phyloP scores from a whole-genome alignment of 2,797 vertebrate species.

The Loris lydekkerianus region DNA sequence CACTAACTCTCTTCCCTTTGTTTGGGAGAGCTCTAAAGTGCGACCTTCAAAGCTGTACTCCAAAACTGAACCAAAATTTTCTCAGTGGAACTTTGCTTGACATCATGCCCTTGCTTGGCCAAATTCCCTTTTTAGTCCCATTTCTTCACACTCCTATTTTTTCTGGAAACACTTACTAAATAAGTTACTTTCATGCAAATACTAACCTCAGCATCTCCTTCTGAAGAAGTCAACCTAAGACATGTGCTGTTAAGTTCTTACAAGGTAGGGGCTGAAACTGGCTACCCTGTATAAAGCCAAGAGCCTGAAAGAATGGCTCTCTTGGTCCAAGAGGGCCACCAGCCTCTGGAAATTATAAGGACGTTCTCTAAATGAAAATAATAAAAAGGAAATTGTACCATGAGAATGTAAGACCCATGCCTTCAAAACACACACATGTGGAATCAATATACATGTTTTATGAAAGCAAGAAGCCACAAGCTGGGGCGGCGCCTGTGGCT shows the following conservation, averaged over 20 bases:
- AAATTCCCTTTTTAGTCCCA: neutral
- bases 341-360: neutral
- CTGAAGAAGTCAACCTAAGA: neutral
- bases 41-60: neutral
- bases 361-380: neutral
- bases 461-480: neutral
- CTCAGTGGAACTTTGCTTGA: neutral
- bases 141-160: neutral
- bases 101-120: neutral
- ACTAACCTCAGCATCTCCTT: neutral
- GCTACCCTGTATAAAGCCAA: neutral
- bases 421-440: neutral
- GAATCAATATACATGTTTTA: neutral
- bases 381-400: neutral
- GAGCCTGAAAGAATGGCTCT: neutral
- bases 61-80: neutral
- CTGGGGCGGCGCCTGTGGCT: neutral
- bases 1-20: neutral
- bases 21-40: neutral
- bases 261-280: neutral
- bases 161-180: neutral
- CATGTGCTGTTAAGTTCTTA: neutral
- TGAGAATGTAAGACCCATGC: neutral
- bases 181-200: slow-evolving; percentile 20
- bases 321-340: neutral